Base-by-base conservation (phyloP, 2,113 vertebrate genomes). In the Paracanthobrama guichenoti region DNA sequence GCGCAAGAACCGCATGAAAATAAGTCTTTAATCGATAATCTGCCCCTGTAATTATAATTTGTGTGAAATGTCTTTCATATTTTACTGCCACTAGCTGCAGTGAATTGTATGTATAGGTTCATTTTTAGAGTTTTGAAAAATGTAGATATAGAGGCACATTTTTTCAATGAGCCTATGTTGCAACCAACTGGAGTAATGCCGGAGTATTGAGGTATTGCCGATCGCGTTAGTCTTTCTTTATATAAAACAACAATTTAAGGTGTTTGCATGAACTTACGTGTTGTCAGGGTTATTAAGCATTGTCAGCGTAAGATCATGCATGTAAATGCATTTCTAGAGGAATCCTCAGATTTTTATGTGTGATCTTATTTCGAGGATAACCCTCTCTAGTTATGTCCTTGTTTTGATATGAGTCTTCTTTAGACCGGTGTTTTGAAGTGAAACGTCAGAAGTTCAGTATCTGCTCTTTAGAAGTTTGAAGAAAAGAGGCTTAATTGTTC, bases 381-480 rank as follows among this genome's bases (percentile, higher is more conserved):
- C 57, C 22, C 62, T 82, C 60, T 88, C 46, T 71, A 6, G 57
- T 26, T 67, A 26, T 39, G 55, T 46, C 88, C 87, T 69, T 48
- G 48, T 82, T 69, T 67, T 86, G 75, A 86, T 86, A 57, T 24
- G 59, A 86, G n/a, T 22, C 42, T 88, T 88, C 75, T 87, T 60
- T 2, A 46, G 77, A 31, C 50, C 76, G 16, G 50, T 81, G 55
- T 55, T 14, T 69, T 55, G 80, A 85, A 87, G 88, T 42, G 42
- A 74, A 62, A 57, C 26, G 26, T 90, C 85, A 88, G 46, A 90
- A 88, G 89, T 89, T 92, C 89, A 89, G 66, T 88, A 87, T 90
- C 88, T 72, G 86, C 76, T 76, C 83, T 78, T 74, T 59, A 1
- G n/a, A 59, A 79, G 64, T 78, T 14, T 79, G 83, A 86, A 88